Evolutionary conservation across 2,113 vertebrate genomes (phyloP).

Genomic region (Aegotheles bennettii): DNA sequence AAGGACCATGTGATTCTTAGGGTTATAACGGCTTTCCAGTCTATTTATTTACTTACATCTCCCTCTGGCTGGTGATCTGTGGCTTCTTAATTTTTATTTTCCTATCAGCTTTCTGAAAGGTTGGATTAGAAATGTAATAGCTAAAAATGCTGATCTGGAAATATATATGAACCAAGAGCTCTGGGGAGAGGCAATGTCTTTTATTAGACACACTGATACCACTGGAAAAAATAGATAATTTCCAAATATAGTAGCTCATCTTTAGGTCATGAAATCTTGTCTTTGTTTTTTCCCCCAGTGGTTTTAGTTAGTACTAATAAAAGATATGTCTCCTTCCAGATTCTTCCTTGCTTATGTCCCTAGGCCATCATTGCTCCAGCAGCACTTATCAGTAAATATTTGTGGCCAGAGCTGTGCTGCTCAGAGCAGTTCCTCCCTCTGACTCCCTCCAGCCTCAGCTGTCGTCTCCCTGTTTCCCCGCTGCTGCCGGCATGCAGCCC

Average conservation of each 20-base stretch:
- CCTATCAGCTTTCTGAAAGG: not conserved
- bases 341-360: not conserved
- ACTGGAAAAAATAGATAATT: not conserved
- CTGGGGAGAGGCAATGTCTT: not conserved
- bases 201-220: not conserved
- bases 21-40: not conserved
- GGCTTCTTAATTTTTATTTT: not conserved
- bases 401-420: not conserved
- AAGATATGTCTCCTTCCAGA: not conserved
- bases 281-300: not conserved
- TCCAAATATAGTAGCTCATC: not conserved
- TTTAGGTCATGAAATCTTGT: not conserved
- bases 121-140: not conserved
- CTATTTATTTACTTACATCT: not conserved
- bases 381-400: not conserved
- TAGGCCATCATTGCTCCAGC: not conserved
- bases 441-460: not conserved
- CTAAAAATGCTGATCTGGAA: not conserved
- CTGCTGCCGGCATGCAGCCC: not conserved
- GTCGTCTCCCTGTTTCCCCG: accelerated
- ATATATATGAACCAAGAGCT: not conserved
- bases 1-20: not conserved
- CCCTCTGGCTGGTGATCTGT: not conserved
- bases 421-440: accelerated
- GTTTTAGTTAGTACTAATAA: not conserved